A percentile compares a stretch with the other conserved stretches of the same genome.
Conservation (phyloP, 1,140 invertebrate species). For the Oncopodura yosiiana region DNA sequence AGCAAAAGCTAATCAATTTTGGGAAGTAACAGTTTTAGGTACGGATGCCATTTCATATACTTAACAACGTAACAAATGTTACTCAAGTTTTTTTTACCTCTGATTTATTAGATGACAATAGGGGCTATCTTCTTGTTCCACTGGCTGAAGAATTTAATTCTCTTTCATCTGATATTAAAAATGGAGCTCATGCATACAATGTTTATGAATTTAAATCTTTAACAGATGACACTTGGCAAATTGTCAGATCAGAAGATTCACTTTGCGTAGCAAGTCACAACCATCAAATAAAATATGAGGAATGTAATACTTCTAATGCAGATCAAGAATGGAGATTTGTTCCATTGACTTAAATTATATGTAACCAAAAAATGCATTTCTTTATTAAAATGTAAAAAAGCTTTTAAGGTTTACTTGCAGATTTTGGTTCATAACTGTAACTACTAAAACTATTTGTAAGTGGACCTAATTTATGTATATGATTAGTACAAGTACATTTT, state of each 20-base stretch:
- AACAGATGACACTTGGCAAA: not conserved
- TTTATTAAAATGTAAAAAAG: no score
- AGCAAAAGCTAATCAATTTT: constrained; percentile 5
- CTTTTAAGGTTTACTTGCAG: not conserved
- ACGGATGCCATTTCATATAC: not conserved
- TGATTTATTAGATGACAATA: constrained; percentile 2
- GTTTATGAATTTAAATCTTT: constrained; percentile 8
- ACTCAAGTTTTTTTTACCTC: not conserved
- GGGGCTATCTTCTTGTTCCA: constrained; percentile 12
- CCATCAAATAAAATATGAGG: not conserved
- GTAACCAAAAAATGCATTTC: no score
- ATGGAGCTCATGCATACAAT: constrained; percentile 16
- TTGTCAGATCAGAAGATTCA: not conserved
- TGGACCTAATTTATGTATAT: not conserved
- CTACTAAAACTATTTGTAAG: not conserved
- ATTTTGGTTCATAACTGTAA: not conserved
- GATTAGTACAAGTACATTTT: constrained; percentile 8
- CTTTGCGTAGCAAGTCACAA: not conserved
- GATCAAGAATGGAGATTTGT: constrained; percentile 4
- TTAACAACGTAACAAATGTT: no score
- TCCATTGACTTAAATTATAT: no score
- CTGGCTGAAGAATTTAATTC: constrained; percentile 14
- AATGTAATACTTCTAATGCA: not conserved
- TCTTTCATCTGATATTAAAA: constrained; percentile 7
- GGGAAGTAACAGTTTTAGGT: constrained; percentile 17